These are phyloP conservation scores for Xenopus petersii DNA, from an alignment of 2,797 vertebrate genomes.

Conservation along the genomic window DNA sequence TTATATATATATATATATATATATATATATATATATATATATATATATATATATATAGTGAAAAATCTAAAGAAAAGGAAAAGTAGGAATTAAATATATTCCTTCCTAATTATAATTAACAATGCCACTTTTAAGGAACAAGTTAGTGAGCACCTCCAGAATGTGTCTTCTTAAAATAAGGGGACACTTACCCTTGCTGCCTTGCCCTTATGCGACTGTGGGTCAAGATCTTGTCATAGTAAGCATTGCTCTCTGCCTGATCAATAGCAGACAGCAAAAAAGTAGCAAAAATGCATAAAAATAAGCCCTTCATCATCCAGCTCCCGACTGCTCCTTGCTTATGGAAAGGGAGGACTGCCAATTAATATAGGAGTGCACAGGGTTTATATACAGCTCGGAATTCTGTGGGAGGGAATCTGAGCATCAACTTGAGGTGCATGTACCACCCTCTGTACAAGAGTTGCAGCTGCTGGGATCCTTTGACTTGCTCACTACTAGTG, in stretches of 20 bases:
- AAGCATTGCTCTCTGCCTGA: conserved; percentile 77
- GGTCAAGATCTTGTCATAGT: conserved; percentile 94
- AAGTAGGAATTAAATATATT: too few species aligned
- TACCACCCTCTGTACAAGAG: conserved; percentile 67
- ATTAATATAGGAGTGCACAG: conserved; percentile 61
- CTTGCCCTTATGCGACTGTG: conserved; percentile 94
- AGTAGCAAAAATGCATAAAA: conserved; percentile 68
- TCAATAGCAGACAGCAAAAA: conserved; percentile 77
- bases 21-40: too few species aligned
- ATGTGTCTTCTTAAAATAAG: too few species aligned
- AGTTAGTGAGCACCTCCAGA: too few species aligned
- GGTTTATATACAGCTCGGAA: conserved; percentile 83
- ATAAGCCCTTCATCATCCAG: conserved; percentile 81
- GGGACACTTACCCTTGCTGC: conserved; percentile 85
- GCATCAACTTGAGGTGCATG: conserved; percentile 65
- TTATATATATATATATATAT: too few species aligned
- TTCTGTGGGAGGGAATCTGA: conserved; percentile 70
- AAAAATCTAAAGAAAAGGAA: too few species aligned
- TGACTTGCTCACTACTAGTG: background rate
- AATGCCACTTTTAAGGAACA: too few species aligned
- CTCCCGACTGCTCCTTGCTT: conserved; percentile 56
- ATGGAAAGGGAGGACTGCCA: conserved; percentile 73
- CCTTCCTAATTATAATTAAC: too few species aligned
- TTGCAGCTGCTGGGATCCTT: conserved; percentile 42
- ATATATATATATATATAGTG: too few species aligned